A percentile compares a stretch with the other conserved stretches of the same genome.
phyloP scores from a whole-genome alignment of 1,140 invertebrate genomes.

The Rhagoletis pomonella region DNA sequence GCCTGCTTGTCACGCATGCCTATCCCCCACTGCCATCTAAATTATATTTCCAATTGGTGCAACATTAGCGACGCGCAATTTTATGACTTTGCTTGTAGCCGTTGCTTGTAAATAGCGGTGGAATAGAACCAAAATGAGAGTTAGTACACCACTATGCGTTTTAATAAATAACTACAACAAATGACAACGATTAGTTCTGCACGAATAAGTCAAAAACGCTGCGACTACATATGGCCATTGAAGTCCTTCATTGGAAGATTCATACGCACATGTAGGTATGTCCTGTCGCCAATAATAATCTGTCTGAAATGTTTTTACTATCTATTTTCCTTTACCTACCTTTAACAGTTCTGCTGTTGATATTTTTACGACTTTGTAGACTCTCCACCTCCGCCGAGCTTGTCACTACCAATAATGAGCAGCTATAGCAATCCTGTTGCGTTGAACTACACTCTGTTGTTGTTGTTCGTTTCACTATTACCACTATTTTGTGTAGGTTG shows the following conservation, averaged over 20 bases:
- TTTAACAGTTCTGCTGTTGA: constrained; percentile 7
- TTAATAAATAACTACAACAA: constrained; percentile 47
- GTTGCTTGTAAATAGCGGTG: background rate
- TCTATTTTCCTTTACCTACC: background rate
- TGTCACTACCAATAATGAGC: constrained; percentile 29
- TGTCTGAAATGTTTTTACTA: constrained; percentile 28
- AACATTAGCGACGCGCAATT: constrained; percentile 18
- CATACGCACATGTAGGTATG: background rate
- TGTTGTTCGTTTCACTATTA: background rate
- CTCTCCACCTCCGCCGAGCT: background rate
- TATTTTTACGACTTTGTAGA: constrained; percentile 24
- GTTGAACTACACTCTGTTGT: background rate
- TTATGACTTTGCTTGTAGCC: background rate
- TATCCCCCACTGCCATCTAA: background rate
- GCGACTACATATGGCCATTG: background rate
- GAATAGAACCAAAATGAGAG: background rate
- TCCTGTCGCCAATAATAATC: constrained; percentile 46
- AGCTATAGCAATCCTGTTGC: constrained; percentile 9
- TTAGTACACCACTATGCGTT: background rate
- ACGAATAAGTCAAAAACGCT: constrained; percentile 41
- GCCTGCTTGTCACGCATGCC: background rate
- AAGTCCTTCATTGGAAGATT: background rate
- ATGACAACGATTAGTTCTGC: constrained; percentile 50
- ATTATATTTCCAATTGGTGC: constrained; percentile 11
- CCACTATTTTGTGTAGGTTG: constrained; percentile 4